phyloP scores from a whole-genome alignment of 2,797 vertebrate species.

The Delichon dasypus region DNA sequence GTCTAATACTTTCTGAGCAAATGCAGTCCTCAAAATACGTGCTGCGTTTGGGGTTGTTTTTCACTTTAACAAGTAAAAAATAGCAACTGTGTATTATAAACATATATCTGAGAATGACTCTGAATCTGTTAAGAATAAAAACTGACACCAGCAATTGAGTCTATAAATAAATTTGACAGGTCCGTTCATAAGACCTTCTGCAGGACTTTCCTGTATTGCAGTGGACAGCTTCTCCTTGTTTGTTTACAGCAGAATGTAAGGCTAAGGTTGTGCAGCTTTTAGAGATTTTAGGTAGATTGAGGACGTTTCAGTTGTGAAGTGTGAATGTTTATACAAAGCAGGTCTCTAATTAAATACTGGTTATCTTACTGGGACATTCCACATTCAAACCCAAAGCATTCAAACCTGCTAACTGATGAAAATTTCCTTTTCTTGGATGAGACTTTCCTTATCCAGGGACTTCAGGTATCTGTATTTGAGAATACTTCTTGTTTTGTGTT shows the following conservation, averaged over 20 bases:
- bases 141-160: background rate
- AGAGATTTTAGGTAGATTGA: background rate
- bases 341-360: background rate
- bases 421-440: background rate
- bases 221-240: background rate
- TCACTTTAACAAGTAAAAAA: background rate
- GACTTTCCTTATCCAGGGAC: background rate
- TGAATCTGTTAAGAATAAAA: background rate
- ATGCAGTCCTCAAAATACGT: background rate
- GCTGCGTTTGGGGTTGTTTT: background rate
- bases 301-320: background rate
- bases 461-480: background rate
- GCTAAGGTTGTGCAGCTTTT: background rate
- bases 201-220: background rate
- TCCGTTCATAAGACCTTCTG: background rate
- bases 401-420: background rate
- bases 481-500: background rate
- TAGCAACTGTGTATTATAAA: background rate
- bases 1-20: background rate
- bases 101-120: background rate
- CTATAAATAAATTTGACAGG: background rate
- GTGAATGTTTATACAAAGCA: background rate
- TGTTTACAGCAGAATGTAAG: background rate
- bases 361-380: background rate
- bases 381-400: background rate